Percentiles rank a stretch among this genome's conserved stretches.
Evolutionary conservation across 2,888 invertebrate genomes (phyloP).

Genomic region (Hypercompe scribonia): DNA sequence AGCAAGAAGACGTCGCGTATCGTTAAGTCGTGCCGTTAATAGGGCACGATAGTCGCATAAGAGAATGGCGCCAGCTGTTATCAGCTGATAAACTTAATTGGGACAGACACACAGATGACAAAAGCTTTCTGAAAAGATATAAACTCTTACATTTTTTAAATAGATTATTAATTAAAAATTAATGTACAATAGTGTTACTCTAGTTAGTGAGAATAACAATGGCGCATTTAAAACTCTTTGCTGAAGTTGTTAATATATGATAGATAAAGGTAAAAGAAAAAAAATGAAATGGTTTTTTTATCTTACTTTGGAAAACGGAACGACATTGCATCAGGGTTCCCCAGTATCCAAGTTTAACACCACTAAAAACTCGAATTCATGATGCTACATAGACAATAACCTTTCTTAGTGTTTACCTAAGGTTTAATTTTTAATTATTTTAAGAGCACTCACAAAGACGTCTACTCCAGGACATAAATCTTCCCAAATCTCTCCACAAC

Average conservation of each 20-base stretch:
- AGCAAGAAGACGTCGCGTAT: conserved; percentile 34
- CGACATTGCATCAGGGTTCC: no score
- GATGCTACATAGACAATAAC: no score
- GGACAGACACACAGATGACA: conserved; percentile 47
- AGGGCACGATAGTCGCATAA: conserved; percentile 16
- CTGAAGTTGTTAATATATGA: not conserved
- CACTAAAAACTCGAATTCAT: no score
- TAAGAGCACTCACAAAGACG: no score
- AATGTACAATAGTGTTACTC: not conserved
- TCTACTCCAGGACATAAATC: no score
- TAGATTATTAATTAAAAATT: conserved; percentile 12
- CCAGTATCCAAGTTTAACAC: no score
- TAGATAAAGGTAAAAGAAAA: no score
- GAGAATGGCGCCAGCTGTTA: conserved; percentile 63
- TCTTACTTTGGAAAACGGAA: no score
- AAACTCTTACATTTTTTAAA: conserved; percentile 36
- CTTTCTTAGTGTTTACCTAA: no score
- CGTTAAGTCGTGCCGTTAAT: conserved; percentile 41
- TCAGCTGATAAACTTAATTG: conserved; percentile 69
- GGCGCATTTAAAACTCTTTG: not conserved
- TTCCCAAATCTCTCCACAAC: no score
- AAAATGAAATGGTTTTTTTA: no score
- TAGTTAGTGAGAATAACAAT: not conserved
- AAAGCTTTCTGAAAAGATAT: conserved; percentile 26
- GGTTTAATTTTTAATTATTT: no score